Conservation (phyloP, 2,888 invertebrate genomes). For the Allolobophora icterica region DNA sequence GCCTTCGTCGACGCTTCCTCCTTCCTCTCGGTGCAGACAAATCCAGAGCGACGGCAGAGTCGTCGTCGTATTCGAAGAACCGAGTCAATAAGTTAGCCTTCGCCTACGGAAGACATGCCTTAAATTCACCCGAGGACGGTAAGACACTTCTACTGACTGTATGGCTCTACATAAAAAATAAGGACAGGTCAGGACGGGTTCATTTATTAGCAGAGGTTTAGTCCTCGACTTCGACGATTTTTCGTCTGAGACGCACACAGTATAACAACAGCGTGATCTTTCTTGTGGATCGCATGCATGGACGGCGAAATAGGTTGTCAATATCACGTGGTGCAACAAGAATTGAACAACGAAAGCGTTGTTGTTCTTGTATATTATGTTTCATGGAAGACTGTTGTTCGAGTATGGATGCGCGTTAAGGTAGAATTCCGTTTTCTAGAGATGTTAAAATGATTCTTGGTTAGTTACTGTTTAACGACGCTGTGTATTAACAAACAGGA, state of each 20-base stretch:
- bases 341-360: background rate
- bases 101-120: background rate
- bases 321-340: too few species aligned
- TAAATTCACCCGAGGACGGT: constrained; percentile 3
- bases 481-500: too few species aligned
- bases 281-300: background rate
- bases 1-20: too few species aligned
- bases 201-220: background rate
- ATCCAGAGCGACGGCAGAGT: background rate
- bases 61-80: background rate
- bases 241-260: background rate
- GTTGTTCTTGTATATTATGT: background rate
- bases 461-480: too few species aligned
- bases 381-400: background rate
- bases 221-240: background rate
- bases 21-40: background rate
- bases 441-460: too few species aligned
- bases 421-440: too few species aligned
- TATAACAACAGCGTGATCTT: background rate
- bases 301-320: too few species aligned
- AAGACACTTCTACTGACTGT: background rate
- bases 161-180: background rate
- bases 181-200: background rate
- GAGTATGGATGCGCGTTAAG: background rate
- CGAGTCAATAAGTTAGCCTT: background rate